Evolutionary conservation across 2,113 vertebrate genomes (phyloP), one percentile per base, ranked within the genome.

Genomic region (Indicator maculatus): DNA sequence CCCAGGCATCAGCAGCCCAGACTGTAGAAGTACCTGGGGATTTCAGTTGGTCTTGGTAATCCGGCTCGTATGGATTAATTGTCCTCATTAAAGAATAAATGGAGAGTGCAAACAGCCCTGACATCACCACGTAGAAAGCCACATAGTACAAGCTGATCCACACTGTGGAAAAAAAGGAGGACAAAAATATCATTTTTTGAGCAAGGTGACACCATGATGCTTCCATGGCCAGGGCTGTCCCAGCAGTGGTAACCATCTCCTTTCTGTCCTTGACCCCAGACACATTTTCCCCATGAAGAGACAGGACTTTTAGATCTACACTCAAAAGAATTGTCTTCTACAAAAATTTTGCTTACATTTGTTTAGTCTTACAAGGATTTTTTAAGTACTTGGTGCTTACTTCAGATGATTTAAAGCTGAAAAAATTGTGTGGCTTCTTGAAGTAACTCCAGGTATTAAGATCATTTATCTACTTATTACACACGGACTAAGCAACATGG

Each of bases 91-190:
- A 96, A 13, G 89, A 96, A 18, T 98, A 99, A 86, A 99, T 96
- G 88, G 97, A 97, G 84, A 99, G 96, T 8, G 97, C 96, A 0
- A 99, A 99, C 71, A 99, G 84, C 18, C 89, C 96, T 0, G 98
- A 97, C 97, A 99, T 98, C 94, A 99, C 98, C 93, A 98, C 95
- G 0, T 99, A 99, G 98, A 99, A 99, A 47, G 98, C 98, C 79
- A 98, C 95, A 17, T 99, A 99, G 89, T 99, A 99, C 64, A 99
- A 96, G 89, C 98, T 99, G 97, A 99, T 99, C 98, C 98, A 98
- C 76, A 99, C 99, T 99, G 97, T 10, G 23, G 83, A 89, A 67
- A 87, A 84, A 26, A 50, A 50, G 20, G 11, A 64, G 36, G 30
- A 15, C 45, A 83, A 52, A 44, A 20, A 55, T 73, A 19, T 73